These are phyloP conservation scores for Teleopsis dalmanni DNA, from an alignment of 1,140 invertebrate species.

Conservation along the genomic window DNA sequence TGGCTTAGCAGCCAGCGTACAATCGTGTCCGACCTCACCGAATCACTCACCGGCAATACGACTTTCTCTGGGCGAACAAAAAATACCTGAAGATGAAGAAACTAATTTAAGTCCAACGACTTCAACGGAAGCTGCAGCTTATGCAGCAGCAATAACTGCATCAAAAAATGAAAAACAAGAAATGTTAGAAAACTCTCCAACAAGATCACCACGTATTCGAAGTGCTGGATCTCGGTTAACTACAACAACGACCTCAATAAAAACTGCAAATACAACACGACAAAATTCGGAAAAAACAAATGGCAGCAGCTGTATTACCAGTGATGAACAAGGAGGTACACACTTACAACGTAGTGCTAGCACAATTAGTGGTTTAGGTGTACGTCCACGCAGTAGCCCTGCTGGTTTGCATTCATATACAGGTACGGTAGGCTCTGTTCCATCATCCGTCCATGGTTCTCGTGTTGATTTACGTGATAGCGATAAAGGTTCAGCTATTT, in stretches of 20 bases:
- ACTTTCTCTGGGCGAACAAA: constrained; percentile 31
- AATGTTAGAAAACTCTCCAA: constrained; percentile 6
- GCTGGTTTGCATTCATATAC: constrained; percentile 67
- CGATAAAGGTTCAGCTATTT: constrained; percentile 49
- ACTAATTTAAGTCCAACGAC: constrained; percentile 21
- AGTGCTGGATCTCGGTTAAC: constrained; percentile 26
- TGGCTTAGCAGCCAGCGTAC: constrained; percentile 7
- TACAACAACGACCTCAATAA: constrained; percentile 3
- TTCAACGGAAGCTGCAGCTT: constrained; percentile 13
- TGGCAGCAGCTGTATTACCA: constrained; percentile 7
- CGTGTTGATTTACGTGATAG: constrained; percentile 55
- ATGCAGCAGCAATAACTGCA: constrained; percentile 11
- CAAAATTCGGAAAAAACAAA: not conserved
- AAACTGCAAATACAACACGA: constrained; percentile 7
- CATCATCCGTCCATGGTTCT: constrained; percentile 58
- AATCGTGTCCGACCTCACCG: constrained; percentile 41
- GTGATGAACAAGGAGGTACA: constrained; percentile 4
- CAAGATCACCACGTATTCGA: constrained; percentile 18
- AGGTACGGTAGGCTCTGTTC: constrained; percentile 51
- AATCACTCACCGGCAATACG: constrained; percentile 27
- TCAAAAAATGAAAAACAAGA: constrained; percentile 5
- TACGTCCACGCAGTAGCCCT: constrained; percentile 60
- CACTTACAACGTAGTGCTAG: constrained; percentile 48
- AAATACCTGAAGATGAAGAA: constrained; percentile 38
- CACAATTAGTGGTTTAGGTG: constrained; percentile 48